Conservation (phyloP, 2,797 vertebrate genomes). For the Myiotriccus ornatus region DNA sequence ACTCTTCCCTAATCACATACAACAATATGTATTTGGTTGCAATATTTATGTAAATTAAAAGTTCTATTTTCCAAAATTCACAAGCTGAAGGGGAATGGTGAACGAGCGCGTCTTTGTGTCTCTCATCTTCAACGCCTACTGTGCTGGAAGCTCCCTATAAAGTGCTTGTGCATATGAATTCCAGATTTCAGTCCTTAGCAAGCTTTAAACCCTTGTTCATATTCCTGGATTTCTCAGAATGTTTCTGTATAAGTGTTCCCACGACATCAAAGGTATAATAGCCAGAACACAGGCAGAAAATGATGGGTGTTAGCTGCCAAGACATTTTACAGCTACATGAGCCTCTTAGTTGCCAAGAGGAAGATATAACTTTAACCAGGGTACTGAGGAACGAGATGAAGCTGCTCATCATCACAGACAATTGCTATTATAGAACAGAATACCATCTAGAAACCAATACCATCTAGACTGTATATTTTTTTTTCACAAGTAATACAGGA, state of each 20-base stretch:
- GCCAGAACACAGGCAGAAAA: constrained; percentile 39
- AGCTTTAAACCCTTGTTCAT: neutral
- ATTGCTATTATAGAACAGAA: neutral
- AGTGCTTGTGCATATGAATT: neutral
- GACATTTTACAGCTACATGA: neutral
- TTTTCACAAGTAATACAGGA: neutral
- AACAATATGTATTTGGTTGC: neutral
- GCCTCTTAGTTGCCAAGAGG: neutral
- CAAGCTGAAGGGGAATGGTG: neutral
- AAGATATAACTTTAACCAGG: neutral
- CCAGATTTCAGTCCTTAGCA: neutral
- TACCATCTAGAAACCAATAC: neutral
- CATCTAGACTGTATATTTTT: neutral
- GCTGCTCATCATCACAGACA: neutral
- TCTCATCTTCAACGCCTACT: neutral
- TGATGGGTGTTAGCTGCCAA: constrained; percentile 45
- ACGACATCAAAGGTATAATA: constrained; percentile 57
- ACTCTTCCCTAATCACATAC: neutral
- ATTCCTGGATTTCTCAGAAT: constrained; percentile 13
- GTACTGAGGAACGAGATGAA: neutral
- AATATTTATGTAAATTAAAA: neutral
- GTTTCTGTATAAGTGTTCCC: neutral
- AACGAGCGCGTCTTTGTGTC: neutral
- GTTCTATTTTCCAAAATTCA: neutral
- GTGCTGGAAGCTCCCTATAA: neutral